phyloP scores from a whole-genome alignment of 2,113 vertebrate genomes.

The Diglossa brunneiventris region DNA sequence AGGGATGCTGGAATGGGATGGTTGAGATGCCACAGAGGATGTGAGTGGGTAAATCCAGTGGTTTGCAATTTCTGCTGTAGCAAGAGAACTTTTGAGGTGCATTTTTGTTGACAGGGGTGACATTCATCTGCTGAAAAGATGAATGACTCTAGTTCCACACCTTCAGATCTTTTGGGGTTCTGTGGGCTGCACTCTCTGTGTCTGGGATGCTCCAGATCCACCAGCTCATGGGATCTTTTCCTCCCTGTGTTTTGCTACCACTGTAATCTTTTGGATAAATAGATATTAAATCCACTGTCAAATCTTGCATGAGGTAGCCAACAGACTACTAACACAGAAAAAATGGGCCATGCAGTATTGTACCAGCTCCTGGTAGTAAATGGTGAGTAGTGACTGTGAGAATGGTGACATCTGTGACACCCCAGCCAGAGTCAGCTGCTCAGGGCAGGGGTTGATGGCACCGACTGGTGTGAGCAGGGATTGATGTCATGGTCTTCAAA shows the following conservation, averaged over 20 bases:
- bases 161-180: neutral
- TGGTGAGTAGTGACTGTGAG: neutral
- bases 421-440: neutral
- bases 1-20: neutral
- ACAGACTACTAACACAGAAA: neutral
- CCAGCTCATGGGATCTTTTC: neutral
- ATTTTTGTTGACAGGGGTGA: neutral
- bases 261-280: neutral
- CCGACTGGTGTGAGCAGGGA: neutral
- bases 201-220: neutral
- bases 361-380: neutral
- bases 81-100: neutral
- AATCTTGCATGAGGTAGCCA: neutral
- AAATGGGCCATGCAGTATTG: neutral
- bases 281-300: neutral
- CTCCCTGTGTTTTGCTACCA: neutral
- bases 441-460: neutral
- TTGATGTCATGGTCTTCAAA: neutral
- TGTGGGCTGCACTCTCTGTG: neutral
- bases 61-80: neutral
- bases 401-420: neutral
- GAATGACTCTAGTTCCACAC: neutral
- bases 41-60: neutral
- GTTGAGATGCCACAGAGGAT: neutral
- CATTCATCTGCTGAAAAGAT: neutral